phyloP scores from a whole-genome alignment of 2,797 vertebrate genomes.

The Halcyon badia region DNA sequence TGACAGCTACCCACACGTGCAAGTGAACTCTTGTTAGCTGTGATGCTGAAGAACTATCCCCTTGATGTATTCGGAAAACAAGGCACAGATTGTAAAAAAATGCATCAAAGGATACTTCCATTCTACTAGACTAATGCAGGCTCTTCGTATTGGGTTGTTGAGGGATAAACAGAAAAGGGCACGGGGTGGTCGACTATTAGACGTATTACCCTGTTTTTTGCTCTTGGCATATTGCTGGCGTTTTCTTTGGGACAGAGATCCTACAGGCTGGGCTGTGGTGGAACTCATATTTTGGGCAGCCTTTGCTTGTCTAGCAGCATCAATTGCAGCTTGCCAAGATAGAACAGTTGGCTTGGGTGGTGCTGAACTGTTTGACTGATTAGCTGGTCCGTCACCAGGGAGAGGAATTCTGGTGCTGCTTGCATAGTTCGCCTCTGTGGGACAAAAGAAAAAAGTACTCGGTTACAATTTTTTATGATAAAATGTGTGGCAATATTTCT shows the following conservation, averaged over 20 bases:
- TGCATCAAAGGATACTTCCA: slow-evolving; percentile 97
- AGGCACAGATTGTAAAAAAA: neutral
- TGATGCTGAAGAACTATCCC: neutral
- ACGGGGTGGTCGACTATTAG: slow-evolving; percentile 93
- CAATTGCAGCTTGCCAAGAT: slow-evolving; percentile 94
- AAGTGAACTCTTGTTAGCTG: neutral
- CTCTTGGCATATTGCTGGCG: slow-evolving; percentile 99
- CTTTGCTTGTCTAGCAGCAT: slow-evolving; percentile 96
- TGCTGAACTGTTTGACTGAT: slow-evolving; percentile 88
- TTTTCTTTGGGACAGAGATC: slow-evolving; percentile 98
- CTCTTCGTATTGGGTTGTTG: slow-evolving; percentile 98
- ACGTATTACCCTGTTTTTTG: slow-evolving; percentile 97
- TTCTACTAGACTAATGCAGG: slow-evolving; percentile 99
- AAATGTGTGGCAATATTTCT: neutral
- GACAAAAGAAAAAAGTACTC: slow-evolving; percentile 25
- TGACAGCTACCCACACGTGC: neutral
- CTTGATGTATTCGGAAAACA: neutral
- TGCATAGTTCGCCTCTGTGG: slow-evolving; percentile 96
- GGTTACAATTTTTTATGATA: neutral
- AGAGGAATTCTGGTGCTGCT: slow-evolving; percentile 91
- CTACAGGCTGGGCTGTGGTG: slow-evolving; percentile 87
- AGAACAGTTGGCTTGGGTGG: slow-evolving; percentile 88
- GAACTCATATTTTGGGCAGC: slow-evolving; percentile 97
- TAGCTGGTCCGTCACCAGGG: slow-evolving; percentile 93
- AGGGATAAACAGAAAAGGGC: slow-evolving; percentile 98